Conservation (phyloP, 2,888 invertebrate species). For the Bembecia ichneumoniformis region DNA sequence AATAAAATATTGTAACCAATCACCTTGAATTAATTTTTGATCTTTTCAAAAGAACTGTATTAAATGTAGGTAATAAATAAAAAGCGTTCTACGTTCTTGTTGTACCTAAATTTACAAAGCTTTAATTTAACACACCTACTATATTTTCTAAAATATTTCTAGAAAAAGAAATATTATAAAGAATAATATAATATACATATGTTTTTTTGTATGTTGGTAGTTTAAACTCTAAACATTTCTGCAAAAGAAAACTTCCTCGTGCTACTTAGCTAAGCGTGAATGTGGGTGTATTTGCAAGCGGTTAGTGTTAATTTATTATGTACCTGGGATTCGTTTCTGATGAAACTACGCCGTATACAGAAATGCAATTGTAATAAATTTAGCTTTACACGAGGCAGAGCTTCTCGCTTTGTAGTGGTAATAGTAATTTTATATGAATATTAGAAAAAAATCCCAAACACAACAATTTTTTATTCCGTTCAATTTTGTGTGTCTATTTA, state of each 20-base stretch:
- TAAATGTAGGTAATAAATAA: neutral
- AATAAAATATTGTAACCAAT: slow-evolving; percentile 35
- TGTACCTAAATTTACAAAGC: neutral
- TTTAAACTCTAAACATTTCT: neutral
- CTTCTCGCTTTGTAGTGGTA: neutral
- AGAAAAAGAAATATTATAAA: neutral
- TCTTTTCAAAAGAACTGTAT: neutral
- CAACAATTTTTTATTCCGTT: neutral
- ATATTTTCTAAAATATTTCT: neutral
- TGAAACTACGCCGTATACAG: slow-evolving; percentile 1
- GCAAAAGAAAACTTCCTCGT: slow-evolving; percentile 11
- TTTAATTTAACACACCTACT: neutral
- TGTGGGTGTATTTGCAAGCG: slow-evolving; percentile 57
- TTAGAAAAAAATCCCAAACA: slow-evolving; percentile 32
- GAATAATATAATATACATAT: too few relatives aligned
- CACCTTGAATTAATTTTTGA: slow-evolving; percentile 35
- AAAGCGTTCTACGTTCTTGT: neutral
- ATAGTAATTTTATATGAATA: slow-evolving; percentile 1
- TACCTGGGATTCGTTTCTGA: slow-evolving; percentile 39
- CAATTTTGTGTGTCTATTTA: too few relatives aligned
- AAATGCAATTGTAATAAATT: neutral
- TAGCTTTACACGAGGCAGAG: neutral
- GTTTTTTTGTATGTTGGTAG: too few relatives aligned
- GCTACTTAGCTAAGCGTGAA: slow-evolving; percentile 49
- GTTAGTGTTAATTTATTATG: slow-evolving; percentile 49